A percentile compares a stretch with the other conserved stretches of the same genome.
Conservation (phyloP, 2,888 invertebrate species). For the Cosmorhoe ocellata region DNA sequence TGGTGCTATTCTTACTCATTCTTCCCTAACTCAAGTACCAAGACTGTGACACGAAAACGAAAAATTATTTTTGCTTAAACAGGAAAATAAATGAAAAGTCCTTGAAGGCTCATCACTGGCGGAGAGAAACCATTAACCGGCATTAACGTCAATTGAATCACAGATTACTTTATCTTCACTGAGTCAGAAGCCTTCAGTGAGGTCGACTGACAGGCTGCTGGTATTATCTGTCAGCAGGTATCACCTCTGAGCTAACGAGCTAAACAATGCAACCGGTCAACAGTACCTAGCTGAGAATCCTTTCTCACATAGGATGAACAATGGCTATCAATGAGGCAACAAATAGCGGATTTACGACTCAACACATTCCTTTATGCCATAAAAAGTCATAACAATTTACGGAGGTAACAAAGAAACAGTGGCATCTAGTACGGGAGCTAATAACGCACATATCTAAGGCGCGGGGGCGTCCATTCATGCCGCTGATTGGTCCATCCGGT, state of each 20-base stretch:
- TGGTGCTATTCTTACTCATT: constrained; percentile 2
- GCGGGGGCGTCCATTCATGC: constrained; percentile 82
- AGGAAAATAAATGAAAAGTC: constrained; percentile 14
- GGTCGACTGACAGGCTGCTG: constrained; percentile 1
- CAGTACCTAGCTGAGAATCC: constrained; percentile 48
- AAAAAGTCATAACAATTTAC: constrained; percentile 76
- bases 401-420: constrained; percentile 74
- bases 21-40: neutral
- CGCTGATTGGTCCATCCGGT: constrained; percentile 82
- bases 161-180: constrained; percentile 18
- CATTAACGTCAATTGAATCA: constrained; percentile 33
- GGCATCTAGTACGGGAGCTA: constrained; percentile 72
- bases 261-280: constrained; percentile 50
- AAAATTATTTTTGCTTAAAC: constrained; percentile 1
- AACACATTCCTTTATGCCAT: constrained; percentile 66
- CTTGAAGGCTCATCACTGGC: constrained; percentile 12
- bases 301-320: constrained; percentile 58
- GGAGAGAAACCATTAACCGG: constrained; percentile 19
- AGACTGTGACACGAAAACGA: neutral
- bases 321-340: constrained; percentile 62
- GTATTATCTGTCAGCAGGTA: constrained; percentile 39
- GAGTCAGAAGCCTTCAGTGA: constrained; percentile 18
- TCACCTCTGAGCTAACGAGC: constrained; percentile 54
- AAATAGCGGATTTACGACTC: constrained; percentile 68
- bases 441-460: constrained; percentile 63